Percentiles rank a stretch among this genome's conserved stretches.
Conservation (phyloP, 2,888 invertebrate genomes). For the Leucozona laternaria region DNA sequence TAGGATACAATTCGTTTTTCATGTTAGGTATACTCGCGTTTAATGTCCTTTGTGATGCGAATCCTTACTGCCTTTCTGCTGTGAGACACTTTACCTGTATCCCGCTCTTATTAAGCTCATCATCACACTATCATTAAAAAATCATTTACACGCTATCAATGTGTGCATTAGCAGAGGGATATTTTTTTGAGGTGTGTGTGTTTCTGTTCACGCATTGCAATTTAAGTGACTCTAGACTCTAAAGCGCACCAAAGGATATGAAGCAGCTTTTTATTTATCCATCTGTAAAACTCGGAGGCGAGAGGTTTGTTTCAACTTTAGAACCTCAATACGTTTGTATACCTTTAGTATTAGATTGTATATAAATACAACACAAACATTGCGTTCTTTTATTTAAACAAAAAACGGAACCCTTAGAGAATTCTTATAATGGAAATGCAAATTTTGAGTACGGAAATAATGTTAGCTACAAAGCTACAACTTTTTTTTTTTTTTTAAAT, state of each 20-base stretch:
- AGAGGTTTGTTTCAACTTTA: not conserved
- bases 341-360: too few species aligned
- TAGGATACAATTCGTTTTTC: slow-evolving; percentile 10
- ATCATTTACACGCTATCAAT: slow-evolving; percentile 58
- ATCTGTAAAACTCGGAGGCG: not conserved
- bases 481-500: not conserved
- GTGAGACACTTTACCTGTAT: not conserved
- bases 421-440: slow-evolving; percentile 65
- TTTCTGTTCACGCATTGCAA: not conserved
- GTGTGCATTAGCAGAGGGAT: not conserved
- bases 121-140: slow-evolving; percentile 52
- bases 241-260: slow-evolving; percentile 17
- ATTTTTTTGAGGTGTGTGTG: not conserved
- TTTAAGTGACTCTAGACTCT: slow-evolving; percentile 8
- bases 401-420: not conserved
- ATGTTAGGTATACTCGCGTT: slow-evolving; percentile 29
- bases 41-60: slow-evolving; percentile 42
- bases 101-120: not conserved
- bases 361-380: not conserved
- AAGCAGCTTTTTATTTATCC: not conserved
- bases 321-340: too few species aligned
- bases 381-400: not conserved
- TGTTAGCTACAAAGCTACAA: not conserved
- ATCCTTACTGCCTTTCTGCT: slow-evolving; percentile 3
- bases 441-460: slow-evolving; percentile 50